Evolutionary conservation across 2,113 vertebrate species (phyloP), one percentile per base, ranked within the genome.

Genomic region (Triplophysa tibetana): DNA sequence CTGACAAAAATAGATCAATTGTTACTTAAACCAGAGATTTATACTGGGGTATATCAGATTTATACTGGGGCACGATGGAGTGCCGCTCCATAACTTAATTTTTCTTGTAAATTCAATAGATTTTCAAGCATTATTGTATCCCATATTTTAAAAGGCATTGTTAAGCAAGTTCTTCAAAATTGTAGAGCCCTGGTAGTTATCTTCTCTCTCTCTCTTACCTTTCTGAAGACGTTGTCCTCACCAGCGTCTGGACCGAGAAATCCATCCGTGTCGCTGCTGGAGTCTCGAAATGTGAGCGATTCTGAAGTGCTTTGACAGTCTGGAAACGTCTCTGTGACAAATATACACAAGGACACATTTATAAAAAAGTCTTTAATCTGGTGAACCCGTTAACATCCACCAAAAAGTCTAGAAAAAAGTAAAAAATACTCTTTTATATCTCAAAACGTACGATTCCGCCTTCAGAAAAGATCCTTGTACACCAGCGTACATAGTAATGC

Each of bases 181-280:
- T 29, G 29, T 29, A 29, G 3, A 29, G 29, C 29, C 29, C 33
- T 38, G 6, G 33, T 38, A 38, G 33, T 38, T 45, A 45, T 2
- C 8, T 12, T 45, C 11, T 2, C 43, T 45, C 14, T 54, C 50
- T 62, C 74, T 64, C 89, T 81, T 67, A 93, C 93, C 92, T 93
- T 93, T 82, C 74, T 83, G 81, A 92, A 91, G 86, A 91, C 29
- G 63, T 79, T 66, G 81, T 92, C 91, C 65, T 88, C 89, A 78
- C 84, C 89, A 0, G 87, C 70, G 58, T 93, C 91, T 3, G 88
- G 43, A 7, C 85, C 90, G 69, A 91, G 80, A 66, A 92, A 78
- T 70, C 88, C 89, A 21, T 93, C 92, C 0, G 87, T 85, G 84
- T 93, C 91, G 0, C 92, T 92, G 81, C 85, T 85, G 0, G 90